A percentile compares a stretch with the other conserved stretches of the same genome.
Evolutionary conservation across 2,113 vertebrate species (phyloP).

Genomic region (Gulo gulo): DNA sequence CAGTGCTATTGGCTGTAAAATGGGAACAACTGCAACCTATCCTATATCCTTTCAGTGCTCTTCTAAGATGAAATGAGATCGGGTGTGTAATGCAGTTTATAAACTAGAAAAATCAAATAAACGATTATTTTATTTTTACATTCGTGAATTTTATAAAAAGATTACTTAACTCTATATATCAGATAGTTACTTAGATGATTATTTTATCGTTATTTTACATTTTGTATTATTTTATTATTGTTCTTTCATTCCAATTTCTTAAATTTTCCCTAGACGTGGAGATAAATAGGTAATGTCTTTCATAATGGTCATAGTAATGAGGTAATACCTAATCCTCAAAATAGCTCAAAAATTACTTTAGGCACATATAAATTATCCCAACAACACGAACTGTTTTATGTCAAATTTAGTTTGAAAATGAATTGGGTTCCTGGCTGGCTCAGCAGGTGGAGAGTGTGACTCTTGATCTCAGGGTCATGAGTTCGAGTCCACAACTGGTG

Average conservation of each 20-base stretch:
- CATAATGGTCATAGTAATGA: not conserved
- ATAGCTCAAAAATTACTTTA: not conserved
- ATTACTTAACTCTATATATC: not conserved
- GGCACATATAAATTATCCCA: not conserved
- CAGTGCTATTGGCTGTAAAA: not conserved
- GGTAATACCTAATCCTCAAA: not conserved
- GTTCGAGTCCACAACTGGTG: not conserved
- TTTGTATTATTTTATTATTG: not conserved
- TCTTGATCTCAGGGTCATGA: not conserved
- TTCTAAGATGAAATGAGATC: not conserved
- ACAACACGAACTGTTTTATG: not conserved
- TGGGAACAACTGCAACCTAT: not conserved
- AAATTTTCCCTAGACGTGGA: not conserved
- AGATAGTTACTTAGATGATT: not conserved
- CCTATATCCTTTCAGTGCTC: not conserved
- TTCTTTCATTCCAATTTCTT: not conserved
- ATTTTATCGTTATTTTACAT: not conserved
- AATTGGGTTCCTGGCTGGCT: not conserved
- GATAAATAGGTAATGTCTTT: slow-evolving; percentile 15
- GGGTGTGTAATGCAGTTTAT: not conserved
- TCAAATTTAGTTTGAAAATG: slow-evolving; percentile 18
- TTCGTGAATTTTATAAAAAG: not conserved
- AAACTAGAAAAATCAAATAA: slow-evolving; percentile 10
- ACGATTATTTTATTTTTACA: not conserved
- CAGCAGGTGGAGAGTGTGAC: not conserved